Conservation (phyloP, 2,797 vertebrate species). For the Diceros bicornis region DNA sequence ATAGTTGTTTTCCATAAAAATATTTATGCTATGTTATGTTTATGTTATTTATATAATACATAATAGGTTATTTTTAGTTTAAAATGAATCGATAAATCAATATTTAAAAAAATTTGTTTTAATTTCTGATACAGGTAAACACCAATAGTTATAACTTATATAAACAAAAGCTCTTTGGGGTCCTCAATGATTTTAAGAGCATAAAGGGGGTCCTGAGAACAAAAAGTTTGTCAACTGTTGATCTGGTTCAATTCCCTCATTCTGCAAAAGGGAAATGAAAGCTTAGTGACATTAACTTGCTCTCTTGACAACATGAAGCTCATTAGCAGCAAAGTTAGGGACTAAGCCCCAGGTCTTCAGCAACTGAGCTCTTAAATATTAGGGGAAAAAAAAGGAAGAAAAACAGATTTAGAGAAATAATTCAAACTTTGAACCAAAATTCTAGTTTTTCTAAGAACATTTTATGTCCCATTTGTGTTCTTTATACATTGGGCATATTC, state of each 20-base stretch:
- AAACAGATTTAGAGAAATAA: neutral
- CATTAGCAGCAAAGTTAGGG: too few species aligned
- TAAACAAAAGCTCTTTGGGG: neutral
- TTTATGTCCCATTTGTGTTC: neutral
- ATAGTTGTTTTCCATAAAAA: neutral
- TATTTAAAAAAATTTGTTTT: neutral
- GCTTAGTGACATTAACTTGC: neutral
- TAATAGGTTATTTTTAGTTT: neutral
- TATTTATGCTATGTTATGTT: neutral
- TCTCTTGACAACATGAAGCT: too few species aligned
- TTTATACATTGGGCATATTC: neutral
- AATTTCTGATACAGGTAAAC: neutral
- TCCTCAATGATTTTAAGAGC: neutral
- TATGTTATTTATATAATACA: neutral
- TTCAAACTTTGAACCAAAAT: neutral
- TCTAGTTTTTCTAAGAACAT: neutral
- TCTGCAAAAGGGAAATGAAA: neutral
- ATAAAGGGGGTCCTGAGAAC: neutral
- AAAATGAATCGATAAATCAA: neutral
- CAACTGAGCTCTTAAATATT: neutral
- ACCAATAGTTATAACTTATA: neutral
- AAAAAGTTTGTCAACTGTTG: neutral
- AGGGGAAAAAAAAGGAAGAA: too few species aligned
- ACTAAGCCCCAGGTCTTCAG: neutral
- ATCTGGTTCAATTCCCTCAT: neutral